Conservation (phyloP, 1,140 invertebrate genomes). For the Mya arenaria region DNA sequence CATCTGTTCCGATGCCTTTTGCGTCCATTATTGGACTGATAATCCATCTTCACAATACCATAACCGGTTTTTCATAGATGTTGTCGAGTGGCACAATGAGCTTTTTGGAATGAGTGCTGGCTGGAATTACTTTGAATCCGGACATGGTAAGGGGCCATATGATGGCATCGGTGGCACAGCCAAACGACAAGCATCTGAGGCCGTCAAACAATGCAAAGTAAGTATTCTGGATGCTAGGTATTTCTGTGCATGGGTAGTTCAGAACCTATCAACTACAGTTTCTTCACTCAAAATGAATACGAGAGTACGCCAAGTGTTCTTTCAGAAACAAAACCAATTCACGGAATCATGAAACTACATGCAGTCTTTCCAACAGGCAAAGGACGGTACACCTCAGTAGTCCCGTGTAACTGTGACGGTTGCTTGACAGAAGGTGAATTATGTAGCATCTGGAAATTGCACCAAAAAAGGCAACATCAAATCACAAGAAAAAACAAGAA, state of each 20-base stretch:
- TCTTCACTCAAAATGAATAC: not conserved
- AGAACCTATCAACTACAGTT: not conserved
- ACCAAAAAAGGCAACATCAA: no score
- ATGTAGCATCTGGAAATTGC: no score
- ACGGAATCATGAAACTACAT: no score
- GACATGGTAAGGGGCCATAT: slow-evolving; percentile 51
- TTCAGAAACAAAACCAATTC: not conserved
- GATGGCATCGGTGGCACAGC: slow-evolving; percentile 44
- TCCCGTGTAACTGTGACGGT: no score
- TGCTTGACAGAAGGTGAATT: no score
- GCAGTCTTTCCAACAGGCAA: not conserved
- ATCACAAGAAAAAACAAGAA: no score
- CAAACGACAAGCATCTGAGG: slow-evolving; percentile 48
- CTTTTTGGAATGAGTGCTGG: not conserved
- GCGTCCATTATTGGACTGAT: slow-evolving; percentile 52
- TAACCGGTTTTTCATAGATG: not conserved
- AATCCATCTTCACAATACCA: slow-evolving; percentile 35
- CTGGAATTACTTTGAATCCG: slow-evolving; percentile 57
- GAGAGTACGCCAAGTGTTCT: not conserved
- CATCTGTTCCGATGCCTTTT: not conserved
- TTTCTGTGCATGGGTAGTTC: not conserved
- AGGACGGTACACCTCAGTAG: not conserved
- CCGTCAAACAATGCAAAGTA: slow-evolving; percentile 15
- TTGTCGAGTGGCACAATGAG: not conserved
- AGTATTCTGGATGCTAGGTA: not conserved